These are phyloP conservation scores for Rhadina sibilatrix DNA, from an alignment of 2,113 vertebrate genomes.

Conservation along the genomic window DNA sequence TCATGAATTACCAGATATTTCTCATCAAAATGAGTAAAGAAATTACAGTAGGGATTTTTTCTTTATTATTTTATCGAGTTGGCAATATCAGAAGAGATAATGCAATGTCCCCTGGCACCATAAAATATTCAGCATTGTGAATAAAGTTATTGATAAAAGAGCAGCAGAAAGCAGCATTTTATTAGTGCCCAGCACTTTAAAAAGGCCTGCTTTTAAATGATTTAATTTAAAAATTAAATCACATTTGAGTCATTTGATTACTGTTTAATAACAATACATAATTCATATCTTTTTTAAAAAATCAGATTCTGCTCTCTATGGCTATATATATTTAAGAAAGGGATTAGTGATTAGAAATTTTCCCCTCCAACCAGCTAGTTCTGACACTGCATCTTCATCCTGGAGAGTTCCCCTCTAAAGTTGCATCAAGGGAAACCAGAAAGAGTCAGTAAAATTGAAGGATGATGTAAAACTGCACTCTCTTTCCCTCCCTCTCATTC, in stretches of 20 bases:
- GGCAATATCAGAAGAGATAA: slow-evolving; percentile 24
- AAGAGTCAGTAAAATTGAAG: not conserved
- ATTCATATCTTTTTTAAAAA: not conserved
- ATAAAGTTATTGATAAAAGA: slow-evolving; percentile 28
- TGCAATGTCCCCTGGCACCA: not conserved
- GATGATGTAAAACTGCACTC: not conserved
- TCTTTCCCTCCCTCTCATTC: not conserved
- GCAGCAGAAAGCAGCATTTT: slow-evolving; percentile 17
- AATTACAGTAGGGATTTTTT: not conserved
- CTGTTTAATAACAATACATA: slow-evolving; percentile 1
- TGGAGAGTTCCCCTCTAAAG: not conserved
- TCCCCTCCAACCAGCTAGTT: not conserved
- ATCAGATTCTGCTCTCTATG: not conserved
- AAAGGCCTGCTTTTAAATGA: not conserved
- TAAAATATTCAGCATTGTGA: slow-evolving; percentile 38
- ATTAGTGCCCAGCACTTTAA: not conserved
- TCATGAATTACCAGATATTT: not conserved
- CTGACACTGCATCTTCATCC: not conserved
- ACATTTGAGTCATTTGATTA: not conserved
- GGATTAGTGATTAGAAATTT: not conserved
- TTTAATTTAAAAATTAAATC: slow-evolving; percentile 36
- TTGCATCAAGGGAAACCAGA: not conserved
- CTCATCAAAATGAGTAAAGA: not conserved
- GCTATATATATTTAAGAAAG: not conserved
- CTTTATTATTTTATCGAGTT: not conserved